phyloP scores from a whole-genome alignment of 2,797 vertebrate genomes.

The Crypturellus tataupa region DNA sequence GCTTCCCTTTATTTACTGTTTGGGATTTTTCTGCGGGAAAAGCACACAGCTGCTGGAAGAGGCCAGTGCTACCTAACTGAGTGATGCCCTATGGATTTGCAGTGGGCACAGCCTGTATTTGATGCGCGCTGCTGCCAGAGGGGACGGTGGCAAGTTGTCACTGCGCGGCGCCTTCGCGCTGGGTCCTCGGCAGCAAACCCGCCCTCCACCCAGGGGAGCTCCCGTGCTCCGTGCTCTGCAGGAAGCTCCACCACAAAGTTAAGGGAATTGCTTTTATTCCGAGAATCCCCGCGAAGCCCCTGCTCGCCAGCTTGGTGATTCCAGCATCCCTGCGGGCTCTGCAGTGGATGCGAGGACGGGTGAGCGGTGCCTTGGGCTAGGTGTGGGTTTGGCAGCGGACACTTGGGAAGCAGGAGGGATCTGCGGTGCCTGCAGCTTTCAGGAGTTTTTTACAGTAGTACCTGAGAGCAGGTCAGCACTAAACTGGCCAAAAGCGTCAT shows the following conservation, averaged over 20 bases:
- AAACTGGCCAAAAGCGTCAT: neutral
- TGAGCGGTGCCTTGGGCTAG: too few relatives aligned
- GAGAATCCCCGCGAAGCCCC: accelerated
- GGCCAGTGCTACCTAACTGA: accelerated
- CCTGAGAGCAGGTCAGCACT: neutral
- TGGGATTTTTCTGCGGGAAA: neutral
- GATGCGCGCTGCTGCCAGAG: neutral
- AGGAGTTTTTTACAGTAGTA: neutral
- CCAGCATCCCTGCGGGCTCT: too few relatives aligned
- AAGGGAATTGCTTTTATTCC: neutral
- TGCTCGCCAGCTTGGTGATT: neutral
- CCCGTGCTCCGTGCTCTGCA: neutral
- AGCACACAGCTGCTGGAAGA: neutral
- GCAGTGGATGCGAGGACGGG: too few relatives aligned
- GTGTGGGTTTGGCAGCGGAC: too few relatives aligned
- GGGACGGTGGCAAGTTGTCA: accelerated
- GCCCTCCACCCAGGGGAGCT: accelerated
- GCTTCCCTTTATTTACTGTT: neutral
- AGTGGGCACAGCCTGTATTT: neutral
- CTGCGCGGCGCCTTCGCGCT: accelerated
- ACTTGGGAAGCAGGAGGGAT: neutral
- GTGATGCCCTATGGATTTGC: neutral
- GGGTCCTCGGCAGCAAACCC: neutral
- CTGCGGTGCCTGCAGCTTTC: neutral
- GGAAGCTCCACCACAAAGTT: accelerated